A percentile compares a stretch with the other conserved stretches of the same genome.
phyloP scores from a whole-genome alignment of 1,140 invertebrate genomes.

The Araneus ventricosus region DNA sequence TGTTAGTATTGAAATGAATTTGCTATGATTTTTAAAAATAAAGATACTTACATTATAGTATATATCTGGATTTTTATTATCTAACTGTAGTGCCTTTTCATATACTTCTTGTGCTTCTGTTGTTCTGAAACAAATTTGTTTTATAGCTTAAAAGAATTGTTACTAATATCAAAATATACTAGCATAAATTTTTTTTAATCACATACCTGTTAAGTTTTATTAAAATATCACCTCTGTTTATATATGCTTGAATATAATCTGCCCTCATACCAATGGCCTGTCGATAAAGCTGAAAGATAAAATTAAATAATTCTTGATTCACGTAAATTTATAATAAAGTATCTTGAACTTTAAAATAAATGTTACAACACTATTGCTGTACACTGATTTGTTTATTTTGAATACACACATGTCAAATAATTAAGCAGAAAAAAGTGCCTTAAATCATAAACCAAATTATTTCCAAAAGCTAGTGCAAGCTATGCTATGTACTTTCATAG shows the following conservation, averaged over 20 bases:
- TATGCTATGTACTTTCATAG: no score
- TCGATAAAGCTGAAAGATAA: conserved; percentile 85
- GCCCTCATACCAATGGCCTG: conserved; percentile 98
- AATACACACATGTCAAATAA: no score
- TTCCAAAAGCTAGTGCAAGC: no score
- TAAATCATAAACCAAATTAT: no score
- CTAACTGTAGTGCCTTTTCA: conserved; percentile 94
- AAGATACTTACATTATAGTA: conserved; percentile 93
- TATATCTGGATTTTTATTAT: conserved; percentile 97
- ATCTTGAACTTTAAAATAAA: neutral
- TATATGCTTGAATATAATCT: conserved; percentile 98
- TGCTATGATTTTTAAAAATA: conserved; percentile 25
- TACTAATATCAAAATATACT: neutral
- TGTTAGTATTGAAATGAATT: no score
- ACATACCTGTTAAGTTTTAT: conserved; percentile 91
- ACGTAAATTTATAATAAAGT: neutral
- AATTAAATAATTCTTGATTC: no score
- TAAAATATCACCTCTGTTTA: conserved; percentile 96
- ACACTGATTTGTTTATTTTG: no score
- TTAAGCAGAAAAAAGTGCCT: no score
- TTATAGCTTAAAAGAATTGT: neutral
- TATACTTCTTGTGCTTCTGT: conserved; percentile 97
- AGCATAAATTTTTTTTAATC: neutral
- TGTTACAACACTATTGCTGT: neutral
- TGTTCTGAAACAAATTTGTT: conserved; percentile 82